Evolutionary conservation across 2,888 invertebrate genomes (phyloP).

Genomic region (Mesochorus sp.): DNA sequence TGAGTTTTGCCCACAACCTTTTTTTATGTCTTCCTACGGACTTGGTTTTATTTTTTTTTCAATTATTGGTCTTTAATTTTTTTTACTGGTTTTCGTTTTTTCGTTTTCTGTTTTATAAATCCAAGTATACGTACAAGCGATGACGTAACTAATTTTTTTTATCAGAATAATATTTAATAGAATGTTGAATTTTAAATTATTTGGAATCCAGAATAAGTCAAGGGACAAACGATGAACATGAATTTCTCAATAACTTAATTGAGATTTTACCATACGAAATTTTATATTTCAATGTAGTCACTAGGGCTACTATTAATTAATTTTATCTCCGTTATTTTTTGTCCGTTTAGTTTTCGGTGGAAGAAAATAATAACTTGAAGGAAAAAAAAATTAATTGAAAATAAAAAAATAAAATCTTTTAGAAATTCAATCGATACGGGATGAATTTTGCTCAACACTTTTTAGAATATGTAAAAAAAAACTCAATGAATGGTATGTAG

Average conservation of each 20-base stretch:
- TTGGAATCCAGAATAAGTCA: no score
- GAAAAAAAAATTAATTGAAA: not conserved
- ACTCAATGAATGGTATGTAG: not conserved
- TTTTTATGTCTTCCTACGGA: conserved; percentile 41
- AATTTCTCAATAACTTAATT: conserved; percentile 19
- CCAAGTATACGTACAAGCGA: no score
- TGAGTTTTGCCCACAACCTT: conserved; percentile 71
- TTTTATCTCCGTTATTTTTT: no score
- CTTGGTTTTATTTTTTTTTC: conserved; percentile 11
- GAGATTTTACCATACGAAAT: conserved; percentile 28
- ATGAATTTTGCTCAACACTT: no score
- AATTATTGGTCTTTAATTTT: not conserved
- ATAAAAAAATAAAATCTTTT: no score
- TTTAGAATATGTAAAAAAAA: no score
- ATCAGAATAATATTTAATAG: not conserved
- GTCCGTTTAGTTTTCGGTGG: not conserved
- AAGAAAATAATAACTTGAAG: not conserved
- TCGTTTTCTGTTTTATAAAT: not conserved
- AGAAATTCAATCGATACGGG: no score
- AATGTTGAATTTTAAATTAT: not conserved
- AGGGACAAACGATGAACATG: conserved; percentile 14
- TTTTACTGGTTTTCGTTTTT: conserved; percentile 28
- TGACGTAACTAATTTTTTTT: no score
- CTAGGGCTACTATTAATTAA: no score
- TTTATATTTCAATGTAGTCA: conserved; percentile 55